Evolutionary conservation across 2,113 vertebrate species (phyloP), one percentile per base, ranked within the genome.

Genomic region (Pica pica): DNA sequence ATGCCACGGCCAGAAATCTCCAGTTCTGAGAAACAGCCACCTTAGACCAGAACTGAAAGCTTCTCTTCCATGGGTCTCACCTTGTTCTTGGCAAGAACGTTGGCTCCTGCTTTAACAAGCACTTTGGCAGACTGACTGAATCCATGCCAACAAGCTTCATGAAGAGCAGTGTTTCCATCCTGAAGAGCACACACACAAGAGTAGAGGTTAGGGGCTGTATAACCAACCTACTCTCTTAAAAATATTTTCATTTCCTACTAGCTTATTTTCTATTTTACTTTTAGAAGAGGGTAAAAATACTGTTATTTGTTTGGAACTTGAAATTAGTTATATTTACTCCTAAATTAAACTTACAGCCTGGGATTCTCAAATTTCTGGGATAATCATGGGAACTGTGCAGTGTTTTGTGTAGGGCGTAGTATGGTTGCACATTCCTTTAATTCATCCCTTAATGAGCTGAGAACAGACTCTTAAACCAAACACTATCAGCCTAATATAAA

Each of bases 141-240:
- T 61, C 99, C 99, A 10, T 99, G 99, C 99, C 99, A 99, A 74
- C 98, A 98, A 5, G 98, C 98, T 97, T 99, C 99, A 14, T 99
- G 99, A 53, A 99, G 98, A 50, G 99, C 99, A 0, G 99, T 99
- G 95, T 99, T 99, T 26, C 99, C 99, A 42, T 99, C 99, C 99
- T 99, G 95, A 60, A 68, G 46, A 90, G 30, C 78, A 94, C 53
- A 92, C 44, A 92, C 27, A 78, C 33, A 56, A 61, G 31, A 76
- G 30, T 26, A 91, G 42, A 80, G 47, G 44, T 97, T 68, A 63
- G 19, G 49, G 23, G 42, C 56, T 61, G 22, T 22, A 42, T 33
- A 70, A 63, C 26, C 41, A 63, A 70, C 35, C 31, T 55, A 47
- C 10, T 55, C 15, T 56, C 41, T 63, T 49, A 63, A 63, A 76